Conservation (phyloP, 2,888 invertebrate species). For the Barypeithes pellucidus region DNA sequence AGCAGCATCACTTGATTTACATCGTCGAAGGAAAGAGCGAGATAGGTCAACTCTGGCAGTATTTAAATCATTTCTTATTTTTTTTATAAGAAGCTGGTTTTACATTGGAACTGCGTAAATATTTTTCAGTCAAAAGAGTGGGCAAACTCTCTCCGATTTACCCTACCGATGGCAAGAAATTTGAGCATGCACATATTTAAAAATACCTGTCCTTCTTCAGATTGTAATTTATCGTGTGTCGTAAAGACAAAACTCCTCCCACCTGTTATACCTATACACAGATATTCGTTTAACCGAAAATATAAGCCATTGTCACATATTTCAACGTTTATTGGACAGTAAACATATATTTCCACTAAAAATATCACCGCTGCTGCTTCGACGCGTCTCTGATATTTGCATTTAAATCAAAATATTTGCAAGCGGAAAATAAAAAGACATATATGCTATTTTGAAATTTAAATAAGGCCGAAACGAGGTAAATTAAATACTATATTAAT, state of each 20-base stretch:
- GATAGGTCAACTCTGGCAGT: too few relatives aligned
- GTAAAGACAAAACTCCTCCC: slow-evolving; percentile 2
- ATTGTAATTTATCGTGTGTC: slow-evolving; percentile 11
- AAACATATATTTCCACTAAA: slow-evolving; percentile 46
- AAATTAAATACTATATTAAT: too few relatives aligned
- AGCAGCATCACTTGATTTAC: too few relatives aligned
- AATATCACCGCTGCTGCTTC: slow-evolving; percentile 21
- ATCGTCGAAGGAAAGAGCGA: too few relatives aligned
- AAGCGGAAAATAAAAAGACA: slow-evolving; percentile 17
- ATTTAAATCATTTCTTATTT: too few relatives aligned
- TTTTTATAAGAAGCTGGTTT: too few relatives aligned
- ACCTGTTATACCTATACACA: slow-evolving; percentile 17
- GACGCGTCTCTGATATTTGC: slow-evolving; percentile 22
- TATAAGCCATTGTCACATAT: slow-evolving; percentile 17
- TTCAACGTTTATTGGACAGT: slow-evolving; percentile 41
- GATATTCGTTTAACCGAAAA: slow-evolving; percentile 17
- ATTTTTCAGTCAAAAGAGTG: too few relatives aligned
- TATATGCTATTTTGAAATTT: background rate
- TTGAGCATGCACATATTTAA: background rate
- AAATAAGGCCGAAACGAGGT: too few relatives aligned
- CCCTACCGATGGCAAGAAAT: too few relatives aligned
- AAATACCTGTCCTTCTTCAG: background rate
- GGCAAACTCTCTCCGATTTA: too few relatives aligned
- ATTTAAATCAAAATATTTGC: slow-evolving; percentile 42
- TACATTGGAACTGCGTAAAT: too few relatives aligned